phyloP scores from a whole-genome alignment of 1,140 invertebrate genomes.

The Palaemon carinicauda region DNA sequence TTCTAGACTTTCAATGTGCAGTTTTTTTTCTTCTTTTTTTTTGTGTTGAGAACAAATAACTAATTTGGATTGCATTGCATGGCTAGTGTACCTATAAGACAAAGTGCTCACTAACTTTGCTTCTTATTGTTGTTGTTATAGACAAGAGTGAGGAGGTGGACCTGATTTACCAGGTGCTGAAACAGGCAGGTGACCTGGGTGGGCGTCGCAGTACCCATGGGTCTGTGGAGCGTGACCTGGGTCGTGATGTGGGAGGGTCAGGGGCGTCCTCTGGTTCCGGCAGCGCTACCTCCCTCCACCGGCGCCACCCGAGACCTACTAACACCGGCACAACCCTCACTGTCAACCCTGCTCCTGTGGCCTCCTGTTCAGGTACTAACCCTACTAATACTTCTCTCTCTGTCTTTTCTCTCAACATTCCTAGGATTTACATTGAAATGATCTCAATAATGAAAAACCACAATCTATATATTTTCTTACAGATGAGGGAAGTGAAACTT shows the following conservation, averaged over 20 bases:
- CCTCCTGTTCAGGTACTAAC: constrained; percentile 65
- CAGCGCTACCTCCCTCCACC: constrained; percentile 59
- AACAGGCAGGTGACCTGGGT: constrained; percentile 85
- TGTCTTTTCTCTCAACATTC: neutral
- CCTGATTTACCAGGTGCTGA: constrained; percentile 90
- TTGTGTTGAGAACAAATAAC: neutral
- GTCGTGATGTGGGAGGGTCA: constrained; percentile 54
- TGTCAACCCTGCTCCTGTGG: constrained; percentile 62
- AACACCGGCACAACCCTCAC: constrained; percentile 60
- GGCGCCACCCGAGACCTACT: constrained; percentile 59
- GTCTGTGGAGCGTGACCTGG: constrained; percentile 53
- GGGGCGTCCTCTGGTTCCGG: constrained; percentile 61
- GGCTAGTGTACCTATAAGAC: neutral
- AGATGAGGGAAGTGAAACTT: no score
- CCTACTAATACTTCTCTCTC: neutral
- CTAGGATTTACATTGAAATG: no score
- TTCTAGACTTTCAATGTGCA: no score
- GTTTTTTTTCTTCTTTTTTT: no score
- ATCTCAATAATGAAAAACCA: no score
- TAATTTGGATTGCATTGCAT: no score
- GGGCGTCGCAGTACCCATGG: constrained; percentile 63
- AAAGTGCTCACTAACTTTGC: neutral
- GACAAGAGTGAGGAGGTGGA: constrained; percentile 74
- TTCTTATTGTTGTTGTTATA: constrained; percentile 32
- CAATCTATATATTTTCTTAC: no score